Percentiles rank a stretch among this genome's conserved stretches.
These are phyloP conservation scores for Hemaris fuciformis DNA, from an alignment of 2,888 invertebrate species.

Conservation along the genomic window DNA sequence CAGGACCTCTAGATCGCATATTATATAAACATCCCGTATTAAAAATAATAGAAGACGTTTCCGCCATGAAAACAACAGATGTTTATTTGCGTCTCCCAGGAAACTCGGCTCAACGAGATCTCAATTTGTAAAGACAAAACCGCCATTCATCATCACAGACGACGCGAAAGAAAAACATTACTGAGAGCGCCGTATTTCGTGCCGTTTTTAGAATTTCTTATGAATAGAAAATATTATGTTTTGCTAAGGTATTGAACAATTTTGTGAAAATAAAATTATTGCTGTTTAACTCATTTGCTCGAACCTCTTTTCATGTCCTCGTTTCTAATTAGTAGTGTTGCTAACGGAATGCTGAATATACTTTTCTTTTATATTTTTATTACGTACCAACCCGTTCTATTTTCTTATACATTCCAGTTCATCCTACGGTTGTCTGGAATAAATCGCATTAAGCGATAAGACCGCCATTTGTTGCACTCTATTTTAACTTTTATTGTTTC, in stretches of 20 bases:
- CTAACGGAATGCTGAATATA: too few relatives aligned
- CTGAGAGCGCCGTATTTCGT: background rate
- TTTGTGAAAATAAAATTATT: background rate
- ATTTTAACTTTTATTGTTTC: too few relatives aligned
- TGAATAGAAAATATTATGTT: background rate
- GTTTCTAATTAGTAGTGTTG: too few relatives aligned
- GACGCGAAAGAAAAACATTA: slow-evolving; percentile 20
- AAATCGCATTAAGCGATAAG: too few relatives aligned
- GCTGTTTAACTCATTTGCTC: too few relatives aligned
- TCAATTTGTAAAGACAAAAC: slow-evolving; percentile 61
- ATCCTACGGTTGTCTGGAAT: too few relatives aligned
- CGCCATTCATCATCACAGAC: slow-evolving; percentile 50
- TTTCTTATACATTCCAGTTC: too few relatives aligned
- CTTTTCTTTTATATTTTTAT: too few relatives aligned
- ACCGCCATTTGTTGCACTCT: too few relatives aligned
- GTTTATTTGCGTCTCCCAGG: slow-evolving; percentile 39
- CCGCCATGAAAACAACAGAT: slow-evolving; percentile 32
- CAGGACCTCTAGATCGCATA: too few relatives aligned
- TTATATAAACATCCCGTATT: background rate
- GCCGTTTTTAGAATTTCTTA: background rate
- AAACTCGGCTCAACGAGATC: slow-evolving; percentile 41
- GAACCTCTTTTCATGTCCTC: background rate
- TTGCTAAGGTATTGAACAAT: background rate
- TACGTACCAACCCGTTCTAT: too few relatives aligned
- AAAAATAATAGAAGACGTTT: slow-evolving; percentile 22